Evolutionary conservation across 1,140 invertebrate species (phyloP).

Genomic region (Samia ricini): DNA sequence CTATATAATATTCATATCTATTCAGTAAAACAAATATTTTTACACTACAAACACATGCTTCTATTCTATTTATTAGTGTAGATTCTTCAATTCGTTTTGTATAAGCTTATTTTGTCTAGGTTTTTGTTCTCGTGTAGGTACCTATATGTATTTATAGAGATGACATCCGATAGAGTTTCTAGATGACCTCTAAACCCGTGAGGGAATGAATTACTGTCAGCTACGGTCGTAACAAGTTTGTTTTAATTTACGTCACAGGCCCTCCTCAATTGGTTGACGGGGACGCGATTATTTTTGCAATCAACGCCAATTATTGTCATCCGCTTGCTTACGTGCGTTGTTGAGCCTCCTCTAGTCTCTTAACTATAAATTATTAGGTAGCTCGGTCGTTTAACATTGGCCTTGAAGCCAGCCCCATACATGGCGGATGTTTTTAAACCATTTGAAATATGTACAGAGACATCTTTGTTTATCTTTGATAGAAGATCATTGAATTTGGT

Average conservation of each 20-base stretch:
- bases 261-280: conserved; percentile 48
- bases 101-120: not conserved
- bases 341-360: conserved; percentile 2
- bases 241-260: conserved; percentile 20
- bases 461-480: no score
- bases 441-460: no score
- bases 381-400: conserved; percentile 19
- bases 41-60: no score
- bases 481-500: no score
- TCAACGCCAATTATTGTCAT: conserved; percentile 50
- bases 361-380: not conserved
- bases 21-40: no score
- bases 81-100: conserved; percentile 3
- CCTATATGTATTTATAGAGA: not conserved
- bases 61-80: no score
- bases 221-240: not conserved
- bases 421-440: not conserved
- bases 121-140: not conserved
- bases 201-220: not conserved
- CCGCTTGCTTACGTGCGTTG: conserved; percentile 13
- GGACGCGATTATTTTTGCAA: conserved; percentile 56
- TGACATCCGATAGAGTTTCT: not conserved
- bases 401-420: conserved; percentile 16
- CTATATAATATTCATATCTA: no score
- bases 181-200: not conserved